Evolutionary conservation across 2,113 vertebrate species (phyloP).

Genomic region (Melanostigma gelatinosum): DNA sequence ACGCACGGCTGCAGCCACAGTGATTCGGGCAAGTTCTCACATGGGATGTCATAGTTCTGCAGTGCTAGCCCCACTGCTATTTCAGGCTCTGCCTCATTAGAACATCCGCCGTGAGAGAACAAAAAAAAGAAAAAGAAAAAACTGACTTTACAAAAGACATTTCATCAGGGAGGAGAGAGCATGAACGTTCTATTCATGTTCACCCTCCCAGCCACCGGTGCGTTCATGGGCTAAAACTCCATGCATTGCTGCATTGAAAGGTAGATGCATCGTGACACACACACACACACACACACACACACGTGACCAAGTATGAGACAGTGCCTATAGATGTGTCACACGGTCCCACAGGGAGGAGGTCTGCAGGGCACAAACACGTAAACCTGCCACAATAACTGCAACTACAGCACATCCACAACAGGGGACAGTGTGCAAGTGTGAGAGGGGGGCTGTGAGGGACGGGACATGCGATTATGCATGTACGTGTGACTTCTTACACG

Average conservation of each 20-base stretch:
- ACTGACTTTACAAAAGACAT: constrained; percentile 69
- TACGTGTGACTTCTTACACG: constrained; percentile 40
- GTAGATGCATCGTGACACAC: constrained; percentile 1
- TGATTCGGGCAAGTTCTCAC: constrained; percentile 80
- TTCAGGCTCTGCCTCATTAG: constrained; percentile 81
- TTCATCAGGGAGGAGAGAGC: constrained; percentile 66
- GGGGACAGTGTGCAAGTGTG: neutral
- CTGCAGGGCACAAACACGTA: constrained; percentile 49
- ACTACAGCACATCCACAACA: constrained; percentile 56
- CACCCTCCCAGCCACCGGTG: constrained; percentile 28
- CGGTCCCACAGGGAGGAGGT: constrained; percentile 42
- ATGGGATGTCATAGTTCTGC: constrained; percentile 80
- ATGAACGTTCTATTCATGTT: constrained; percentile 38
- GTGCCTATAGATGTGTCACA: constrained; percentile 49
- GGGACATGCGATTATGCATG: constrained; percentile 44
- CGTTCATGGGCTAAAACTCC: neutral
- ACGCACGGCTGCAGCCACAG: constrained; percentile 78
- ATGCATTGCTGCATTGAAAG: neutral
- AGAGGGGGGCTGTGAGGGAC: constrained; percentile 21
- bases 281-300: neutral
- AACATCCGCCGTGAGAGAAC: constrained; percentile 66
- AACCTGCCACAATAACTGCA: constrained; percentile 57
- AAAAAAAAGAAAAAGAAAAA: constrained; percentile 32
- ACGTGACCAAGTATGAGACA: constrained; percentile 31
- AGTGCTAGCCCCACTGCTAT: constrained; percentile 77